A percentile compares a stretch with the other conserved stretches of the same genome.
phyloP scores from a whole-genome alignment of 2,797 vertebrate genomes.

The Macropus fuliginosus region DNA sequence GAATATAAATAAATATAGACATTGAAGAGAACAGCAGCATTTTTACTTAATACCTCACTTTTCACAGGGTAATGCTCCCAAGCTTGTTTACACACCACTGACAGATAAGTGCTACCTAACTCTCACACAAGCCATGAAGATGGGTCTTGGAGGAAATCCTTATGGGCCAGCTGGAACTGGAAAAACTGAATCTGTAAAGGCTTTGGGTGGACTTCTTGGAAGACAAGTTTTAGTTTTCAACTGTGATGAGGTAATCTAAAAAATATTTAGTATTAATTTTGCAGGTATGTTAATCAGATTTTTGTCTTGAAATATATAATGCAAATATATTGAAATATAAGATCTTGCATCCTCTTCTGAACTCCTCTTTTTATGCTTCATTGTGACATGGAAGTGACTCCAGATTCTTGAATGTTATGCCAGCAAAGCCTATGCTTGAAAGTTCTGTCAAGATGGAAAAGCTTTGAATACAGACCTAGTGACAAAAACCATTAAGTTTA shows the following conservation, averaged over 20 bases:
- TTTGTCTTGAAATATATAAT: constrained; percentile 11
- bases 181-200: constrained; percentile 98
- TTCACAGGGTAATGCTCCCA: constrained; percentile 93
- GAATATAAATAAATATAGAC: neutral
- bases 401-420: neutral
- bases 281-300: neutral
- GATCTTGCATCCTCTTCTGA: neutral
- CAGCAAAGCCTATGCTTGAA: neutral
- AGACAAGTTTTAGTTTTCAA: constrained; percentile 99
- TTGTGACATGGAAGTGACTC: neutral
- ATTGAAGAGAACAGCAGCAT: neutral
- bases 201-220: constrained; percentile 95
- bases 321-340: neutral
- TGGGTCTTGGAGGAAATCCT: constrained; percentile 98
- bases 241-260: constrained; percentile 94
- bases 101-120: constrained; percentile 99
- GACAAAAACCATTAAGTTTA: neutral
- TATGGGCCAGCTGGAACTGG: constrained; percentile 98
- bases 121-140: constrained; percentile 97
- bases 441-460: neutral
- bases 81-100: constrained; percentile 96
- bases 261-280: constrained; percentile 45
- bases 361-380: neutral
- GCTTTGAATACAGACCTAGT: neutral
- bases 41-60: constrained; percentile 33